Evolutionary conservation across 2,888 invertebrate species (phyloP).

Genomic region (Syritta pipiens): DNA sequence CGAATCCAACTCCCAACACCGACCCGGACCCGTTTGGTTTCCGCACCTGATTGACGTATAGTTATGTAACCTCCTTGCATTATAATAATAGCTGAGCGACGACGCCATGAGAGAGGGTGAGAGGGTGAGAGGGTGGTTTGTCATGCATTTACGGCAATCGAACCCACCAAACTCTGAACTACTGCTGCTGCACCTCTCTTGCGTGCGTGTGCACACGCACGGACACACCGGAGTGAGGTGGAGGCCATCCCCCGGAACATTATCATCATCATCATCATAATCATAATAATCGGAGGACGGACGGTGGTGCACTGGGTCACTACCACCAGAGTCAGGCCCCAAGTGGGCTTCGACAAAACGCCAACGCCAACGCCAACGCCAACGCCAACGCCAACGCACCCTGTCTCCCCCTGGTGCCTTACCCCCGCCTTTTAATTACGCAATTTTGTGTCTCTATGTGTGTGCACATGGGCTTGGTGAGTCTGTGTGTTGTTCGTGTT

Average conservation of each 20-base stretch:
- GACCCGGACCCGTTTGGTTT: conserved; percentile 48
- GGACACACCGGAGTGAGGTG: neutral
- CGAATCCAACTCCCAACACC: neutral
- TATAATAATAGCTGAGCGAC: conserved; percentile 51
- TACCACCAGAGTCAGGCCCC: conserved; percentile 14
- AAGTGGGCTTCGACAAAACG: too few species aligned
- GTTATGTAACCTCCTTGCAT: conserved; percentile 68
- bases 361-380: too few species aligned
- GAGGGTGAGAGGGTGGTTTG: neutral
- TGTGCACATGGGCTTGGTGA: neutral
- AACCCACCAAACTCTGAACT: conserved; percentile 43
- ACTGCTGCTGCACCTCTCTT: conserved; percentile 44
- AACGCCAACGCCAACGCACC: too few species aligned
- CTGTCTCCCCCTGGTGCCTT: conserved; percentile 25
- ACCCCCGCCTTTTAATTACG: conserved; percentile 65
- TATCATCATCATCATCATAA: conserved; percentile 67
- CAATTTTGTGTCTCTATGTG: conserved; percentile 33
- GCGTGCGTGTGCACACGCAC: conserved; percentile 56
- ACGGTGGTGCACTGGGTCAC: conserved; percentile 42
- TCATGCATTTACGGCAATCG: conserved; percentile 52
- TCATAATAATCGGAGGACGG: conserved; percentile 56
- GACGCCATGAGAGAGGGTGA: neutral
- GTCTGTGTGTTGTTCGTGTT: neutral
- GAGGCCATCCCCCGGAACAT: conserved; percentile 56
- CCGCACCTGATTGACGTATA: conserved; percentile 68